Base-by-base conservation (phyloP, 1,140 invertebrate genomes). In the Nylanderia fulva region DNA sequence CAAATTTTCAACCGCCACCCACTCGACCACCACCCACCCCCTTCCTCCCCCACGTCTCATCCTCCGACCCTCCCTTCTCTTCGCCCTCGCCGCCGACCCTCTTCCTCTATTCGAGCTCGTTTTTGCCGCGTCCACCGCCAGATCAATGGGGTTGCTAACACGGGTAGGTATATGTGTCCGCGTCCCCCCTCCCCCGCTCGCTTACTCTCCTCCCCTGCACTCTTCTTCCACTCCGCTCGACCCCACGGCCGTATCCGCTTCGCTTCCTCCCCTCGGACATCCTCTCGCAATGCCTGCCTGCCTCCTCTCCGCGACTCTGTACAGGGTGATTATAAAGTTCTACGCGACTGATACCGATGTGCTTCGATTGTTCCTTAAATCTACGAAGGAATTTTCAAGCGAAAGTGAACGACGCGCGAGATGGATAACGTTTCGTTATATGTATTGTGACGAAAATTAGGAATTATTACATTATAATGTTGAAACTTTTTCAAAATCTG, bases 141-240 rank as follows among this genome's bases (percentile, higher is more conserved):
- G 94, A 94, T 95, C 94, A 94, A 94, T 94, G 94, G 93, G 94
- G 92, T 93, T 94, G 94, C 93, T 94, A 94, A 94, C 94, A 94
- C 93, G 93, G 83, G 90, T 94, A 93, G 90, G 92, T 94, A 94
- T 94, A 92, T 93, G 90, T 94, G 92, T 92, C 92, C 93, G 77
- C 77, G 85, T 91, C 90, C 89, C 90, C 89, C 86, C 87, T 84
- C 72, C 83, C 82, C 82, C 80, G 74, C 66, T 48, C 76, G 66
- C 60, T 61, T 15, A 61, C 63, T 33, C 48, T 66, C 84, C 42
- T 58, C 36, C 39, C 74, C 84, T 54, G 39, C 72, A 36, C 66
- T 82, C 61, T 74, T 80, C 77, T 80, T 82, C 66, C 63, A 52
- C 58, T 54, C 45, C 58, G 58, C 68, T 66, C 58, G 33, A 77